Base-by-base conservation (phyloP, 2,888 invertebrate species). In the Scotopteryx bipunctaria region DNA sequence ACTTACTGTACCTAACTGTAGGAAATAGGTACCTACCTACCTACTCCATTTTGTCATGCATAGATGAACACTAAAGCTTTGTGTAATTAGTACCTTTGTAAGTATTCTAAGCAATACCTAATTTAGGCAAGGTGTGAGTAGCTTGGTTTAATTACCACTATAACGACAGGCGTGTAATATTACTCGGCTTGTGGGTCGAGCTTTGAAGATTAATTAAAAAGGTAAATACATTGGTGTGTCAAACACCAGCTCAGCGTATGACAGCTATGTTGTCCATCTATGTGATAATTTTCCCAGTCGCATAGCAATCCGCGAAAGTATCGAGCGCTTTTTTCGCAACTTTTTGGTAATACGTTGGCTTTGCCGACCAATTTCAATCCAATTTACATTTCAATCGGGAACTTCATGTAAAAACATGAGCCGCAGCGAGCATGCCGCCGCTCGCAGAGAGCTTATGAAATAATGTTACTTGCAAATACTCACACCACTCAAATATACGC, bases 361-460 rank as follows among this genome's bases (percentile, higher is more conserved):
- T 80, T 81, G 78, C 76, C 76, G 79, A 78, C 82, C 83, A 82
- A 81, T 83, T 83, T 79, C 76, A 78, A 81, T 78, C 76, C 81
- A 83, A 84, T 84, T 84, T 83, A 83, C 83, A 83, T 84, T 84
- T 83, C 83, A 84, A 83, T 83, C 83, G 80, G 63, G 66, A 71
- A 78, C 66, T 82, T 83, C 83, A 83, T 83, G 83, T 79, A 81
- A 83, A 83, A 82, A 83, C 83, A 83, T 83, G 83, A 84, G 81
- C 62, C 63, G 63, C 70, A 65, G 66, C 66, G 76, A 71, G 72
- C 73, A 73, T 70, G 66, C 61, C 61, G 66, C 69, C 46, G 63
- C 67, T 65, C 55, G 67, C 65, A 61, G 67, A 69, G 63, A 63
- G 76, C 79, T 81, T 83, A 81, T 82, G 73, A 80, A 78, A 78